phyloP scores from a whole-genome alignment of 2,888 invertebrate genomes.

The Andrena trimmerana region DNA sequence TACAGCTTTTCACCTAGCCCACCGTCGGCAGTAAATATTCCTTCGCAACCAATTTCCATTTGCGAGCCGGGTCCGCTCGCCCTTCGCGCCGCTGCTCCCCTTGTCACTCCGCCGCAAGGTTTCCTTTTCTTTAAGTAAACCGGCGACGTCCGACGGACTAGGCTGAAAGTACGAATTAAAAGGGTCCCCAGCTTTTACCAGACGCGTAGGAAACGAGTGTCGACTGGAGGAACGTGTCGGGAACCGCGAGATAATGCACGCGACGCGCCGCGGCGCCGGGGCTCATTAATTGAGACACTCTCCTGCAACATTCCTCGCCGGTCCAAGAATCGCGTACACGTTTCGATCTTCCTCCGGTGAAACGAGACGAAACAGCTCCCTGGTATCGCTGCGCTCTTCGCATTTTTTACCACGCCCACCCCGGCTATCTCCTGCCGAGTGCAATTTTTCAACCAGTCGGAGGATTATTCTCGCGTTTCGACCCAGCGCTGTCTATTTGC shows the following conservation, averaged over 20 bases:
- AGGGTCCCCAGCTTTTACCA: constrained; percentile 32
- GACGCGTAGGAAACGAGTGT: constrained; percentile 28
- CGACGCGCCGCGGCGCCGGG: neutral
- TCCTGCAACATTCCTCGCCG: neutral
- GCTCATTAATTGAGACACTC: constrained; percentile 35
- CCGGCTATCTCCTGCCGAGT: constrained; percentile 3
- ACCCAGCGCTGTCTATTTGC: constrained; percentile 61
- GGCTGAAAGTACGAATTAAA: constrained; percentile 60
- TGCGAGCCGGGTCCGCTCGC: constrained; percentile 51
- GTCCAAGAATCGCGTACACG: neutral
- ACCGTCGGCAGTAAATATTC: constrained; percentile 67
- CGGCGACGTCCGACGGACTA: constrained; percentile 1
- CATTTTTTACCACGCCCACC: constrained; percentile 9
- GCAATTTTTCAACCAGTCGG: constrained; percentile 56
- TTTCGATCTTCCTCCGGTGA: neutral
- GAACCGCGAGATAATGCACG: constrained; percentile 19
- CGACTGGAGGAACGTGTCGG: constrained; percentile 40
- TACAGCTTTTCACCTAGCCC: constrained; percentile 63
- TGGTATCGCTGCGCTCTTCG: neutral
- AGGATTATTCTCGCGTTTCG: constrained; percentile 61
- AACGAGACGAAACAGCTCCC: neutral
- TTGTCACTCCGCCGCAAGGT: neutral
- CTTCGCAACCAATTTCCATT: constrained; percentile 72
- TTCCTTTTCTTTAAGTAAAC: constrained; percentile 38
- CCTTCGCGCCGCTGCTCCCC: constrained; percentile 1